Conservation (phyloP, 1,140 invertebrate genomes). For the Centruroides sculpturatus region DNA sequence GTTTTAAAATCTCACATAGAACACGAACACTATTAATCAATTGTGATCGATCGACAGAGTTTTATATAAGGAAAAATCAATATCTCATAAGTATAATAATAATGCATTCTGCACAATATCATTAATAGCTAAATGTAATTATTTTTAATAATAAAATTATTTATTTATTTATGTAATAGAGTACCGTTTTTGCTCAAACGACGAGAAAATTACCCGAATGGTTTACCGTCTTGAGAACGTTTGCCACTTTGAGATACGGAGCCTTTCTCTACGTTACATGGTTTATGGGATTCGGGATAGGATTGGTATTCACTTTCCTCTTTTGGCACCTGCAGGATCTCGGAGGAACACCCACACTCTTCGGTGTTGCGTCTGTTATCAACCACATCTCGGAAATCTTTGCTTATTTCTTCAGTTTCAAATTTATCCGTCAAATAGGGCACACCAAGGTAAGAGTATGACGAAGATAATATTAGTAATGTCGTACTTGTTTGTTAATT, state of each 20-base stretch:
- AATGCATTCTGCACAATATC: no score
- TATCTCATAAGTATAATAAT: no score
- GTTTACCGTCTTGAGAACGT: constrained; percentile 77
- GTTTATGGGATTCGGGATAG: constrained; percentile 99
- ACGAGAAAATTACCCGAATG: constrained; percentile 79
- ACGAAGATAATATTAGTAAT: neutral
- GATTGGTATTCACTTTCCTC: constrained; percentile 95
- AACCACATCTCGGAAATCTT: constrained; percentile 98
- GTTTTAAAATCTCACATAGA: no score
- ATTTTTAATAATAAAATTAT: no score
- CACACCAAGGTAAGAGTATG: constrained; percentile 60
- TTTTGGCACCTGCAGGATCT: constrained; percentile 98
- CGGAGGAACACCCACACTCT: constrained; percentile 89
- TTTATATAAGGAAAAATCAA: no score
- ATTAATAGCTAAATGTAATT: no score
- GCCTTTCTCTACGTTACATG: constrained; percentile 92
- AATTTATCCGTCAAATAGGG: constrained; percentile 81
- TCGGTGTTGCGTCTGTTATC: constrained; percentile 94
- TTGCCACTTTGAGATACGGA: constrained; percentile 76
- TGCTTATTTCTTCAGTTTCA: constrained; percentile 95
- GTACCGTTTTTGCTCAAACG: constrained; percentile 86
- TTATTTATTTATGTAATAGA: constrained; percentile 36
- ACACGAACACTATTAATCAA: no score
- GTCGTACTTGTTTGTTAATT: no score
- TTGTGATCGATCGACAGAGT: no score